phyloP scores from a whole-genome alignment of 2,888 invertebrate genomes.

The Sinohyriopsis cumingii region DNA sequence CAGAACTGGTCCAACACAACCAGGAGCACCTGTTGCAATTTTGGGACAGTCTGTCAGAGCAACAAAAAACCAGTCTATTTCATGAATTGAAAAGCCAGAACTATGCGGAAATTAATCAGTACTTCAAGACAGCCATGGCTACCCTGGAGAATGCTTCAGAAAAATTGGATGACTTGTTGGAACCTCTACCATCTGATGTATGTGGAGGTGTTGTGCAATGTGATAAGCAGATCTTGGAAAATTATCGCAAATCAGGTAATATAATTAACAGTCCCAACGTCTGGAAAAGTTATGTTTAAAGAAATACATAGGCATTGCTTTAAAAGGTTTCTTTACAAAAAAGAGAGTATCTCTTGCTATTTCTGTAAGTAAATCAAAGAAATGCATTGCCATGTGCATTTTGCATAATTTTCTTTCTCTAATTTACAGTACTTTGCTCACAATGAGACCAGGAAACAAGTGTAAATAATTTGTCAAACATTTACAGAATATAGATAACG shows the following conservation, averaged over 20 bases:
- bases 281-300: no score
- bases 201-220: constrained; percentile 85
- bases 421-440: no score
- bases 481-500: no score
- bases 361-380: no score
- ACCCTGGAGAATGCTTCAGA: constrained; percentile 66
- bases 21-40: constrained; percentile 88
- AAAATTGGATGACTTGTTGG: constrained; percentile 85
- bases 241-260: constrained; percentile 82
- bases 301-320: no score
- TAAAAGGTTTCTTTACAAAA: no score
- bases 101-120: constrained; percentile 81
- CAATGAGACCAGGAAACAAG: no score
- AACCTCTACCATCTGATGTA: constrained; percentile 87
- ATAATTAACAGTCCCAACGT: neutral
- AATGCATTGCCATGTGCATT: no score
- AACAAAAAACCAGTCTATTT: constrained; percentile 77
- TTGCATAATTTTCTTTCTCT: no score
- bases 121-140: constrained; percentile 75
- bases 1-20: constrained; percentile 76
- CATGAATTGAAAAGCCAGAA: constrained; percentile 78
- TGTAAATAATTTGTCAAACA: no score
- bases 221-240: constrained; percentile 77
- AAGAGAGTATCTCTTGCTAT: no score
- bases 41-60: constrained; percentile 82